A percentile compares a stretch with the other conserved stretches of the same genome.
These are phyloP conservation scores for Germaria angustata DNA, from an alignment of 2,888 invertebrate species.

Conservation along the genomic window DNA sequence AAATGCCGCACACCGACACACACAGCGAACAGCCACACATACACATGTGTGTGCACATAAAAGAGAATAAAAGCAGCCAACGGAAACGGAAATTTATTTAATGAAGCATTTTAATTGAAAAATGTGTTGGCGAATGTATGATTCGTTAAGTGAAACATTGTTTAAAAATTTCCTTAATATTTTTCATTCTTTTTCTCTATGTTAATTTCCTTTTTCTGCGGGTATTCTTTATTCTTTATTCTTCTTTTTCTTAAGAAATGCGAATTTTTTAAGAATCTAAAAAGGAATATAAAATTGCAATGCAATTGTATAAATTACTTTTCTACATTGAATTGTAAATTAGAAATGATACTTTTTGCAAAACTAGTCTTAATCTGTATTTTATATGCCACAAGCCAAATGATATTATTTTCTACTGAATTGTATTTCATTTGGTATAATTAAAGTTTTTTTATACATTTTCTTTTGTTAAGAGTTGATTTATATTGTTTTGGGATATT, in stretches of 20 bases:
- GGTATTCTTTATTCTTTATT: background rate
- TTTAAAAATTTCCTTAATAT: background rate
- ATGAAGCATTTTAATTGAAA: slow-evolving; percentile 55
- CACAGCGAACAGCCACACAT: background rate
- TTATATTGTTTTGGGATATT: background rate
- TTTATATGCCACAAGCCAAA: background rate
- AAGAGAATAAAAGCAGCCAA: slow-evolving; percentile 4
- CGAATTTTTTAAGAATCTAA: background rate
- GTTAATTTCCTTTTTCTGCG: background rate
- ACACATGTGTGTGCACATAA: background rate
- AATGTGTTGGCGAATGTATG: slow-evolving; percentile 57
- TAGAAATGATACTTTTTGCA: background rate
- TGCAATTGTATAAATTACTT: slow-evolving; percentile 16
- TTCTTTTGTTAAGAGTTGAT: background rate
- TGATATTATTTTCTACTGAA: background rate
- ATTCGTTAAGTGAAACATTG: slow-evolving; percentile 48
- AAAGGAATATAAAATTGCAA: background rate
- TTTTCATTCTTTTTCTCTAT: background rate
- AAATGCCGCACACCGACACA: slow-evolving; percentile 16
- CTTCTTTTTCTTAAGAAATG: background rate
- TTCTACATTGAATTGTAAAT: background rate
- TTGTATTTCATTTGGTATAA: background rate
- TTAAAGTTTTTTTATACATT: background rate
- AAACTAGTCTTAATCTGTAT: background rate
- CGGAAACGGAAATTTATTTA: slow-evolving; percentile 54